Evolutionary conservation across 2,888 invertebrate species (phyloP).

Genomic region (Caenorhabditis sp.): DNA sequence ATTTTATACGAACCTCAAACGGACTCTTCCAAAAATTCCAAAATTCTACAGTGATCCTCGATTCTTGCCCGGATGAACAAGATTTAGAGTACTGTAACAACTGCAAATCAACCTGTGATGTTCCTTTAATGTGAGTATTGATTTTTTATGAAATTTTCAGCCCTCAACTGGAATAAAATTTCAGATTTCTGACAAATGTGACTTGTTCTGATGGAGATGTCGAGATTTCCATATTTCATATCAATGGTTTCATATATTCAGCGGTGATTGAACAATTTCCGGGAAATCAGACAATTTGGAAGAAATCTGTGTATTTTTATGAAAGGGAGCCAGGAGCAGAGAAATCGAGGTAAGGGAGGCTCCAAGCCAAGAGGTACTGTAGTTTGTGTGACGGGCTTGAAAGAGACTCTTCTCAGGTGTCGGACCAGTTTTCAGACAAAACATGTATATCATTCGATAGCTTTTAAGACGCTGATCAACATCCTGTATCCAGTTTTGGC

Average conservation of each 20-base stretch:
- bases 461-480: too few relatives aligned
- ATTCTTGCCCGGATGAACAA: not conserved
- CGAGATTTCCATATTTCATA: slow-evolving; percentile 17
- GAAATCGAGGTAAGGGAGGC: not conserved
- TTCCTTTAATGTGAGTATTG: not conserved
- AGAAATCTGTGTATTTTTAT: slow-evolving; percentile 12
- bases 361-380: not conserved
- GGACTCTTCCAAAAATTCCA: not conserved
- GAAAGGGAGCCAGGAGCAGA: slow-evolving; percentile 4
- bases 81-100: not conserved
- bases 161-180: not conserved
- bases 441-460: too few relatives aligned
- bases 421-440: too few relatives aligned
- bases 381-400: too few relatives aligned
- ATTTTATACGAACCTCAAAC: not conserved
- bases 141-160: not conserved
- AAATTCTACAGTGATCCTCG: not conserved
- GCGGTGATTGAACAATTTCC: slow-evolving; percentile 15
- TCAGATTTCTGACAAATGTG: slow-evolving; percentile 6
- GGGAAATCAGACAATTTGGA: not conserved
- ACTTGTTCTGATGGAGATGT: slow-evolving; percentile 15
- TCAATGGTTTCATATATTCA: slow-evolving; percentile 23
- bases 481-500: too few relatives aligned
- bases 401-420: too few relatives aligned
- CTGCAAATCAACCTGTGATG: not conserved